Evolutionary conservation across 2,888 invertebrate species (phyloP), one percentile per base, ranked within the genome.

Genomic region (Bellardia pandia): DNA sequence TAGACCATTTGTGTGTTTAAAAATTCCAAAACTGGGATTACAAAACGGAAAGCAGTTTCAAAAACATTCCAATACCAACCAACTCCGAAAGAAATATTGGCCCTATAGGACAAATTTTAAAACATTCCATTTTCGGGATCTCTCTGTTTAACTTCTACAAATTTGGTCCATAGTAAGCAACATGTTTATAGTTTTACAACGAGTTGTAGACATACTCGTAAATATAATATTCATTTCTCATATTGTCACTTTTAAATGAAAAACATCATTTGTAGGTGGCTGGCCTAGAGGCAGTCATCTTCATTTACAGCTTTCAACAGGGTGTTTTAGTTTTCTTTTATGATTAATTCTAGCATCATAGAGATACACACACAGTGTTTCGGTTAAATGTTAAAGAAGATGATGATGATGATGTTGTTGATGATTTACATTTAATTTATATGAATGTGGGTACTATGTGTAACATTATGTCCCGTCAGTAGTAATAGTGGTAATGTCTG

Each of bases 281-380:
- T 74, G 45, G 80, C 53, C 80, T 30, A 51, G 51, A 56, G 80
- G 62, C 79, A 71, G 62, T 33, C 64, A 64, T 72, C 64, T 64
- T 74, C 14, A 45, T 66, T 74, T 66, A 66, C 53, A 81, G 14
- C 80, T 62, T 74, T 56, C 66, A 74, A 81, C 45, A 66, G 30
- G 42, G 42, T 81, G n/a, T 51, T 51, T 51, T 51, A n/a, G 5
- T 14, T 45, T 62, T 71, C 72, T 40, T 33, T 42, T 45, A 42
- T 74, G 42, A 74, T 56, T 66, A 66, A 64, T 81, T 74, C 37
- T 58, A 60, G 23, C 45, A 74, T 37, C 45, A 42, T 45, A 51
- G 37, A 72, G 16, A 37, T 51, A 14, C 48, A 14, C 45, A 45
- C 37, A 23, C 9, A 37, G 14, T 48, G 0, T 56, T 30, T 33